phyloP scores from a whole-genome alignment of 2,888 invertebrate genomes.

The Dynastes grantii region DNA sequence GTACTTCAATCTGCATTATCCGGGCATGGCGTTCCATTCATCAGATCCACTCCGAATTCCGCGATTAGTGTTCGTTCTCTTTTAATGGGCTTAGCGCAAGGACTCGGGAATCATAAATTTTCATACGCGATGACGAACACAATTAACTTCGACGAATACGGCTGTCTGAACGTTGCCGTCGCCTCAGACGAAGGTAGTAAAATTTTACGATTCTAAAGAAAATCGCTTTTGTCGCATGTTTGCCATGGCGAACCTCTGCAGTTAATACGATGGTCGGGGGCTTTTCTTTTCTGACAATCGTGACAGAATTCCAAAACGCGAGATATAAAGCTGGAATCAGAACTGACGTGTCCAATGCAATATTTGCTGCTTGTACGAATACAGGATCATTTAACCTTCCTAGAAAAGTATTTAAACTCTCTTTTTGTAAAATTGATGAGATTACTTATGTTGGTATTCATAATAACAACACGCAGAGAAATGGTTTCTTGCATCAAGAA shows the following conservation, averaged over 20 bases:
- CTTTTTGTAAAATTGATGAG: too few relatives aligned
- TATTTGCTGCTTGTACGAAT: too few relatives aligned
- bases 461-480: too few relatives aligned
- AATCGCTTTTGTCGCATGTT: slow-evolving; percentile 3
- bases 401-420: too few relatives aligned
- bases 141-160: slow-evolving; percentile 38
- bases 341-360: too few relatives aligned
- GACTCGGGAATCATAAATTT: slow-evolving; percentile 39
- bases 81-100: slow-evolving; percentile 33
- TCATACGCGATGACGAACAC: slow-evolving; percentile 37
- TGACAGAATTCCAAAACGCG: too few relatives aligned
- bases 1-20: slow-evolving; percentile 40
- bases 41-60: slow-evolving; percentile 20
- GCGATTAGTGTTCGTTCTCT: slow-evolving; percentile 36
- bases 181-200: slow-evolving; percentile 13
- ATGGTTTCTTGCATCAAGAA: too few relatives aligned
- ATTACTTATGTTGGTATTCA: too few relatives aligned
- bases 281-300: too few relatives aligned
- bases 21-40: slow-evolving; percentile 23
- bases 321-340: too few relatives aligned
- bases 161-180: slow-evolving; percentile 7
- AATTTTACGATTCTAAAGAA: slow-evolving; percentile 33
- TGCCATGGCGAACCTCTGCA: too few relatives aligned
- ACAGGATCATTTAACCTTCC: too few relatives aligned
- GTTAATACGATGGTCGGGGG: background rate